Conservation (phyloP, 2,888 invertebrate genomes). For the Drosophila rellima region DNA sequence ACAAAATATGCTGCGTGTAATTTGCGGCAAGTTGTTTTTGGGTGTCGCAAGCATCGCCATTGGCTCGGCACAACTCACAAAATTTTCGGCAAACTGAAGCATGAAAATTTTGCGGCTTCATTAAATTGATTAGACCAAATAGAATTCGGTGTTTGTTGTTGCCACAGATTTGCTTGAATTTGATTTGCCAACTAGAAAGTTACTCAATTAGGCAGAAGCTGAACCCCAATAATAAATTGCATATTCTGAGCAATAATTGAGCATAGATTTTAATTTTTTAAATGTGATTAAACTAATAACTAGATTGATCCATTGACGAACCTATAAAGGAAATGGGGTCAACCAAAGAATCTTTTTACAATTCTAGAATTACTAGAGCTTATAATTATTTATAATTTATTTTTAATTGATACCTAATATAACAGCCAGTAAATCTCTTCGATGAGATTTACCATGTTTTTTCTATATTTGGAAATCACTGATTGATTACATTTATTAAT, state of each 20-base stretch:
- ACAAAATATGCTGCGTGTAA: constrained; percentile 61
- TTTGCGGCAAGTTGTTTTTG: constrained; percentile 62
- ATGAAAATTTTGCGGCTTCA: constrained; percentile 58
- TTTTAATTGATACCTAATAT: too few relatives aligned
- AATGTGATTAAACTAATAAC: not conserved
- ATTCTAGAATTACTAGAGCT: too few relatives aligned
- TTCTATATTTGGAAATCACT: too few relatives aligned
- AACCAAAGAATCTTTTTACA: too few relatives aligned
- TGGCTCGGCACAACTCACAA: constrained; percentile 27
- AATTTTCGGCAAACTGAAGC: constrained; percentile 58
- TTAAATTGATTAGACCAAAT: constrained; percentile 67
- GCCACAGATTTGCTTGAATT: constrained; percentile 16
- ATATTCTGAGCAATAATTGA: not conserved
- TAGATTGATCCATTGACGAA: not conserved
- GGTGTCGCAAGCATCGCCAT: constrained; percentile 24
- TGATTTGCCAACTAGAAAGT: constrained; percentile 6
- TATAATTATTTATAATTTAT: too few relatives aligned
- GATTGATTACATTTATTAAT: too few relatives aligned
- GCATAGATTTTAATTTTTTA: not conserved
- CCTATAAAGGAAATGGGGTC: not conserved
- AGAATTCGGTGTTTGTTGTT: constrained; percentile 9
- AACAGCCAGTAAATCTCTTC: too few relatives aligned
- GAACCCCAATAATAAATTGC: not conserved
- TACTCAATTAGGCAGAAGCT: not conserved
- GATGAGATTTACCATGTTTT: too few relatives aligned